phyloP scores from a whole-genome alignment of 2,113 vertebrate genomes.

The Hypocryptadius cinnamomeus region DNA sequence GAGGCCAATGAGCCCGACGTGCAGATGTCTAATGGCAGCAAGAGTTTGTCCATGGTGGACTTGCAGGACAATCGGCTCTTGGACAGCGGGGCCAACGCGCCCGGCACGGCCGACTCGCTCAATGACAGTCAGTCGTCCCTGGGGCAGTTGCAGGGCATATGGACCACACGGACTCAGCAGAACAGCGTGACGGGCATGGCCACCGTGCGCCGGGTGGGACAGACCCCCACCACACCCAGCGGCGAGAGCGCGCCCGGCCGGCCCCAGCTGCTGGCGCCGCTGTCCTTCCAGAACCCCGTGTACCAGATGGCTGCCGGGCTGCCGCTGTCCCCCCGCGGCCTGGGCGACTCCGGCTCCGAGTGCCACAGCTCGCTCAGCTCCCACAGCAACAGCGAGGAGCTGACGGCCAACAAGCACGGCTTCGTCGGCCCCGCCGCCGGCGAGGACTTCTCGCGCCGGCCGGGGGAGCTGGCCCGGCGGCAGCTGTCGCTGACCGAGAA shows the following conservation, averaged over 20 bases:
- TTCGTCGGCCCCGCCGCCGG: slow-evolving; percentile 71
- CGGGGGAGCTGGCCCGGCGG: slow-evolving; percentile 84
- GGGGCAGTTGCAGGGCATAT: slow-evolving; percentile 73
- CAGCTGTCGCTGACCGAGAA: slow-evolving; percentile 89
- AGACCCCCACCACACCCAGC: slow-evolving; percentile 77
- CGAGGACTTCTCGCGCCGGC: slow-evolving; percentile 83
- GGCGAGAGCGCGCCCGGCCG: slow-evolving; percentile 80
- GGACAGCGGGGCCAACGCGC: slow-evolving; percentile 72
- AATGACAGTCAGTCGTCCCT: slow-evolving; percentile 74
- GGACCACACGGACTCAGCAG: slow-evolving; percentile 80
- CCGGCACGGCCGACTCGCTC: slow-evolving; percentile 64
- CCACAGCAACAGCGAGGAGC: slow-evolving; percentile 95
- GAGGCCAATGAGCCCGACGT: slow-evolving; percentile 94
- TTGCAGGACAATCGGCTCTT: slow-evolving; percentile 88
- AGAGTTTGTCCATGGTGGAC: slow-evolving; percentile 98
- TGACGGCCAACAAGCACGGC: slow-evolving; percentile 69
- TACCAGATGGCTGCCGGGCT: slow-evolving; percentile 98
- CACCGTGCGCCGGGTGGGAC: slow-evolving; percentile 81
- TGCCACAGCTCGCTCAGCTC: slow-evolving; percentile 97
- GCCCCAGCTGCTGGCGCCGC: slow-evolving; percentile 88
- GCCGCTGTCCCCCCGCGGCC: slow-evolving; percentile 85
- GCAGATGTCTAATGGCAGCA: slow-evolving; percentile 91
- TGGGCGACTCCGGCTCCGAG: slow-evolving; percentile 91
- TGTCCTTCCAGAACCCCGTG: slow-evolving; percentile 98
- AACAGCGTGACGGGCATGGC: slow-evolving; percentile 74